phyloP scores from a whole-genome alignment of 2,888 invertebrate genomes.

The Yponomeuta malinellus region DNA sequence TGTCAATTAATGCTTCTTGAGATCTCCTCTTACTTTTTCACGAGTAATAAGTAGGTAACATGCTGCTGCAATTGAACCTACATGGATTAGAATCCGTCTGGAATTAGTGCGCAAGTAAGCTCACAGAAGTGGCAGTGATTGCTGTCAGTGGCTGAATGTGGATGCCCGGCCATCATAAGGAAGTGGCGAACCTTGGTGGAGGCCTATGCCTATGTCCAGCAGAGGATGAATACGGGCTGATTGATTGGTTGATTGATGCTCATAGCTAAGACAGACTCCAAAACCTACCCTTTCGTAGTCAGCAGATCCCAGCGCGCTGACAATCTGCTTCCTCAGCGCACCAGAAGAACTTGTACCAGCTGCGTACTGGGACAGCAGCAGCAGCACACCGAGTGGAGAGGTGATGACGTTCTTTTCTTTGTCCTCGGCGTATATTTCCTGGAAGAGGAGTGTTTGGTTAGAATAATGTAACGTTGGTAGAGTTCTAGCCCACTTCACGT shows the following conservation, averaged over 20 bases:
- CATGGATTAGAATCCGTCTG: too few relatives aligned
- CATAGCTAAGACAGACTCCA: background rate
- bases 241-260: background rate
- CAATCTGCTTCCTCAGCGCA: constrained; percentile 29
- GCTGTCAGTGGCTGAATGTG: too few relatives aligned
- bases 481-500: background rate
- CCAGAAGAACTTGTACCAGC: constrained; percentile 28
- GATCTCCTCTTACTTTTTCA: too few relatives aligned
- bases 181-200: too few relatives aligned
- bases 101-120: too few relatives aligned
- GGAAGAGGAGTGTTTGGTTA: constrained; percentile 15
- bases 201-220: too few relatives aligned
- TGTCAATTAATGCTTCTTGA: too few relatives aligned
- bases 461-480: background rate
- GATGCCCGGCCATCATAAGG: too few relatives aligned
- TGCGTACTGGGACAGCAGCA: constrained; percentile 37
- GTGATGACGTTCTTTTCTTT: constrained; percentile 39
- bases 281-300: background rate
- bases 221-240: too few relatives aligned
- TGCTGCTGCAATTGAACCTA: too few relatives aligned
- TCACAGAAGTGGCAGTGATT: too few relatives aligned
- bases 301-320: constrained; percentile 27
- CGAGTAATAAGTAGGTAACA: too few relatives aligned
- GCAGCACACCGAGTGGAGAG: constrained; percentile 40
- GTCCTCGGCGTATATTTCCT: constrained; percentile 35